Evolutionary conservation across 2,797 vertebrate species (phyloP).

Genomic region (Cyclopterus lumpus): DNA sequence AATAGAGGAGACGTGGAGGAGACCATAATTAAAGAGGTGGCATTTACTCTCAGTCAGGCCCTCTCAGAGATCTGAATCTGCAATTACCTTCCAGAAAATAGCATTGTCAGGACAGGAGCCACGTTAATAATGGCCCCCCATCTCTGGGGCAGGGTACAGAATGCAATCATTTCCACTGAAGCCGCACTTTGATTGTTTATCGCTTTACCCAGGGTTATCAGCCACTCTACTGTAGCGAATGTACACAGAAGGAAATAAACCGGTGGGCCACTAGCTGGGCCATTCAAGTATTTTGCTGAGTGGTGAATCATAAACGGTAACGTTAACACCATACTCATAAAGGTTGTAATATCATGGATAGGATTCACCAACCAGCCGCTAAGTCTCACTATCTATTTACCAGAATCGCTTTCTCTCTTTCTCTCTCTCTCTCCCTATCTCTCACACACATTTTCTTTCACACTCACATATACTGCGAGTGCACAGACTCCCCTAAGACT

Average conservation of each 20-base stretch:
- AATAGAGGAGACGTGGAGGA: conserved; percentile 86
- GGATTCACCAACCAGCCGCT: conserved; percentile 50
- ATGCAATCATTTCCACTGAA: conserved; percentile 85
- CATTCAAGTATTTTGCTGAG: conserved; percentile 72
- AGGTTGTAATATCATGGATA: conserved; percentile 68
- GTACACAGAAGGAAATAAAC: conserved; percentile 76
- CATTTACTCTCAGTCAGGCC: conserved; percentile 93
- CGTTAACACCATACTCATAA: conserved; percentile 62
- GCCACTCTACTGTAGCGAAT: conserved; percentile 76
- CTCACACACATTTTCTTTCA: conserved; percentile 52
- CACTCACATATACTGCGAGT: conserved; percentile 46
- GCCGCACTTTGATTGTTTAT: conserved; percentile 87
- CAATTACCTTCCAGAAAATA: conserved; percentile 91
- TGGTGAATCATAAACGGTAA: conserved; percentile 63
- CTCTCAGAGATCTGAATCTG: conserved; percentile 89
- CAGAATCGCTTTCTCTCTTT: conserved; percentile 34
- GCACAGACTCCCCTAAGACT: conserved; percentile 69
- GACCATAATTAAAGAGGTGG: conserved; percentile 93
- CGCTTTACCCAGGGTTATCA: conserved; percentile 81
- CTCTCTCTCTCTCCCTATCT: conserved; percentile 20
- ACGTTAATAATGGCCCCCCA: conserved; percentile 85
- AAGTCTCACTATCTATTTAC: conserved; percentile 51
- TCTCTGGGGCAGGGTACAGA: conserved; percentile 79
- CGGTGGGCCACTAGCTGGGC: conserved; percentile 52
- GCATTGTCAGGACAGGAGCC: conserved; percentile 86